phyloP scores from a whole-genome alignment of 2,888 invertebrate genomes.

The Hypomecis atomaria region DNA sequence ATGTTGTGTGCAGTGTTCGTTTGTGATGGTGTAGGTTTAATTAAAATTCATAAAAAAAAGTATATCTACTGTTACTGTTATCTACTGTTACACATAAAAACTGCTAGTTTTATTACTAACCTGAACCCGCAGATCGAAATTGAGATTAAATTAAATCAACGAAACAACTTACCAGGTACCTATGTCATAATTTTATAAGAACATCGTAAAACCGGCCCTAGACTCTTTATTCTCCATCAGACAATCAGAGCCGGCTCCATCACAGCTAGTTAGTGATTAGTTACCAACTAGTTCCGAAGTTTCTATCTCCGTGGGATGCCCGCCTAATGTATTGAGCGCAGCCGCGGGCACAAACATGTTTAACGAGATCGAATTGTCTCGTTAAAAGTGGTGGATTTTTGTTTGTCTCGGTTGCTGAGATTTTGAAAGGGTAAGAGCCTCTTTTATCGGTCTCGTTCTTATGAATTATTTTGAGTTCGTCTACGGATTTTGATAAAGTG shows the following conservation, averaged over 20 bases:
- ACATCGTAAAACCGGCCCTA: background rate
- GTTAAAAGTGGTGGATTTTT: slow-evolving; percentile 2
- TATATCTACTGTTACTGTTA: no score
- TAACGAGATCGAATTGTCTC: slow-evolving; percentile 9
- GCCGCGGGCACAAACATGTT: slow-evolving; percentile 5
- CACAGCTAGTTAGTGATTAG: slow-evolving; percentile 32
- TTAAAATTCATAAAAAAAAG: no score
- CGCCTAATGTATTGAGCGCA: slow-evolving; percentile 9
- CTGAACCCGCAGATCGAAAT: no score
- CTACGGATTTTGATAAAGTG: no score
- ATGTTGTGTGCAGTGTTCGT: no score
- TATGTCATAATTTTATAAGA: background rate
- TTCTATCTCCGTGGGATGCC: slow-evolving; percentile 10
- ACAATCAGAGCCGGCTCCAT: slow-evolving; percentile 16
- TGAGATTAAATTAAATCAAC: no score
- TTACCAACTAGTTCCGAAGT: slow-evolving; percentile 22
- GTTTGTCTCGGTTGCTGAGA: background rate
- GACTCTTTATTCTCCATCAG: slow-evolving; percentile 10
- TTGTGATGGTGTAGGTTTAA: no score
- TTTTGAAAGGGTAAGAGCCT: background rate
- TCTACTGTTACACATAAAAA: no score
- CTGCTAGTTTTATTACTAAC: no score
- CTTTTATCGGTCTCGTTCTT: no score
- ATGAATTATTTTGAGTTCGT: no score
- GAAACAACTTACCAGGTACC: no score